These are phyloP conservation scores for Corbicula japonica DNA, from an alignment of 2,888 invertebrate species.

Conservation along the genomic window DNA sequence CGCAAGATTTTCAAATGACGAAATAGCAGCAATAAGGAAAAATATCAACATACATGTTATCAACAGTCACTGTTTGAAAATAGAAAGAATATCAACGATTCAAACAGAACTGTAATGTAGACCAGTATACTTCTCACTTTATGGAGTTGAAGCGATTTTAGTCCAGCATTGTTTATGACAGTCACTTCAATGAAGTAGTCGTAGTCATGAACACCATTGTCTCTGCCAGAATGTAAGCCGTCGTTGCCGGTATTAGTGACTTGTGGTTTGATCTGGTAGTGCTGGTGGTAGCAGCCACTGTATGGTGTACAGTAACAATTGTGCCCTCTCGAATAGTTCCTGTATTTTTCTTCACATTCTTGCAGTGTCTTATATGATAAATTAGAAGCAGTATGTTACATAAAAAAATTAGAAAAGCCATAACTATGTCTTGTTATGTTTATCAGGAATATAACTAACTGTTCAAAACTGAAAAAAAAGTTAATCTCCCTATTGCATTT, in stretches of 20 bases:
- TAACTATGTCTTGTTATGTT: too few relatives aligned
- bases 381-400: not conserved
- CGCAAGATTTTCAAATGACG: too few relatives aligned
- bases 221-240: conserved; percentile 55
- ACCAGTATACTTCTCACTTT: conserved; percentile 56
- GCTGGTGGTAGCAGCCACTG: conserved; percentile 69
- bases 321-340: conserved; percentile 56
- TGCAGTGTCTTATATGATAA: conserved; percentile 45
- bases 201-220: conserved; percentile 69
- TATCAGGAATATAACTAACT: too few relatives aligned
- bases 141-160: conserved; percentile 48
- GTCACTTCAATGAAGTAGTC: conserved; percentile 74
- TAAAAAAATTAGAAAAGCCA: not conserved
- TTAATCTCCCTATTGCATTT: too few relatives aligned
- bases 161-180: conserved; percentile 70
- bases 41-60: too few relatives aligned
- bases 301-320: conserved; percentile 74
- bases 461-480: too few relatives aligned
- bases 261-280: conserved; percentile 68
- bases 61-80: not conserved
- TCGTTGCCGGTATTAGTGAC: conserved; percentile 29
- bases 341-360: conserved; percentile 57
- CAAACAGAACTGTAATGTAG: not conserved
- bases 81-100: not conserved
- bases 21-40: too few relatives aligned